Evolutionary conservation across 1,140 invertebrate species (phyloP).

Genomic region (Drosophila suzukii): DNA sequence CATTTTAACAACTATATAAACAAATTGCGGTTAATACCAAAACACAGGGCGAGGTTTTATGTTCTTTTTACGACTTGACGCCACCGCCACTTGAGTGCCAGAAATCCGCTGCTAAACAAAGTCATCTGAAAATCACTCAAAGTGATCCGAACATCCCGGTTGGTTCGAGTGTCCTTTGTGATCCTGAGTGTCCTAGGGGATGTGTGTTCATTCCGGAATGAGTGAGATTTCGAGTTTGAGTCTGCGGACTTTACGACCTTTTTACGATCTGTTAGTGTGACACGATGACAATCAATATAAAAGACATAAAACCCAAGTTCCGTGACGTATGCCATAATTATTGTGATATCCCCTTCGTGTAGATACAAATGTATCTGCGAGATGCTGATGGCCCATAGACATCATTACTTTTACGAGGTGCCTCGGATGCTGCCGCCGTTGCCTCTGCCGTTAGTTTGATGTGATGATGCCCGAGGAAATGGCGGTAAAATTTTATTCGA

Average conservation of each 20-base stretch:
- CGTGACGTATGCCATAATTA: slow-evolving; percentile 84
- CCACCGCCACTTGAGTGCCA: slow-evolving; percentile 70
- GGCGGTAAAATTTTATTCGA: slow-evolving; percentile 81
- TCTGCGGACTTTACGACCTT: slow-evolving; percentile 78
- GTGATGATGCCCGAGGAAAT: slow-evolving; percentile 74
- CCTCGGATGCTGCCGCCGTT: slow-evolving; percentile 61
- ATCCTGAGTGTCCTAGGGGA: slow-evolving; percentile 37
- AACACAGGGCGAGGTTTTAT: slow-evolving; percentile 72
- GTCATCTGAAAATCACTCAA: slow-evolving; percentile 41
- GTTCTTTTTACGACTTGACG: slow-evolving; percentile 84
- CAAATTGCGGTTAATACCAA: slow-evolving; percentile 80
- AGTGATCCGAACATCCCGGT: slow-evolving; percentile 45
- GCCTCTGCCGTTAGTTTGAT: slow-evolving; percentile 62
- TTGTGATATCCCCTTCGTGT: slow-evolving; percentile 61
- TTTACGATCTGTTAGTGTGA: slow-evolving; percentile 84
- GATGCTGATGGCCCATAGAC: slow-evolving; percentile 69
- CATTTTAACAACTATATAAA: slow-evolving; percentile 83
- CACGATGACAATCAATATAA: slow-evolving; percentile 83
- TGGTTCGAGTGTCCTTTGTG: slow-evolving; percentile 33
- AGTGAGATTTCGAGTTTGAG: slow-evolving; percentile 26
- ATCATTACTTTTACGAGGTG: slow-evolving; percentile 82
- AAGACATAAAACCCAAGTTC: slow-evolving; percentile 80
- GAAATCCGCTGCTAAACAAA: not conserved
- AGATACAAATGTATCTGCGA: slow-evolving; percentile 49
- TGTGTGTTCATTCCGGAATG: slow-evolving; percentile 35